A percentile compares a stretch with the other conserved stretches of the same genome.
These are phyloP conservation scores for Phylloscopus trochilus DNA, from an alignment of 2,113 vertebrate genomes.

Conservation along the genomic window DNA sequence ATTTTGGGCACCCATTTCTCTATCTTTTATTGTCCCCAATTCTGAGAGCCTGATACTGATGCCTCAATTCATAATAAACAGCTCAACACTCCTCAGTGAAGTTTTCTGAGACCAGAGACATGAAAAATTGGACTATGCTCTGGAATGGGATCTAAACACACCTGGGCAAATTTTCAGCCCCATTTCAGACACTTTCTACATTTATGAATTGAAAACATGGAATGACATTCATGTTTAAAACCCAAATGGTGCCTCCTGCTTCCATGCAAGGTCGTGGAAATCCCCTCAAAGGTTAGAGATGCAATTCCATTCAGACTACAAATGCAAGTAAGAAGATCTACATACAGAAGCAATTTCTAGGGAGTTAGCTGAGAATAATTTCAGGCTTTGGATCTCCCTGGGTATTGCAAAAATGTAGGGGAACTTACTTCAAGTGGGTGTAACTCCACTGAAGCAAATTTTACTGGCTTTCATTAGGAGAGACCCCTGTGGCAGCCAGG, in stretches of 20 bases:
- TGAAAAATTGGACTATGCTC: neutral
- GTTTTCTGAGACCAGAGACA: neutral
- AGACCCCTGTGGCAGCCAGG: neutral
- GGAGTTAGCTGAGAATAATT: neutral
- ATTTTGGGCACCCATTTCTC: neutral
- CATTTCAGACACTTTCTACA: neutral
- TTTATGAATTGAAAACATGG: neutral
- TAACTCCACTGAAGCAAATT: neutral
- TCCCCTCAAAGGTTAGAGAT: neutral
- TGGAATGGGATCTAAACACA: neutral
- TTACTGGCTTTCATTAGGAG: rapidly evolving
- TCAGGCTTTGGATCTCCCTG: neutral
- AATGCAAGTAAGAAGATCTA: neutral
- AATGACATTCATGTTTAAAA: neutral
- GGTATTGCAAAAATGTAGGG: neutral
- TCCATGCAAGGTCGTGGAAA: neutral
- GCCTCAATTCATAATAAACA: neutral
- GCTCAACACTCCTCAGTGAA: neutral
- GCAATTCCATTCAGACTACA: neutral
- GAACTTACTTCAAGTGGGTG: neutral
- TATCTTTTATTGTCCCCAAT: neutral
- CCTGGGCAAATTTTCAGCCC: neutral
- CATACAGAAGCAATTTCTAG: neutral
- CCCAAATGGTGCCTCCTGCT: neutral
- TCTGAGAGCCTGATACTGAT: neutral